These are phyloP conservation scores for Panonychus citri DNA, from an alignment of 1,140 invertebrate genomes.

Conservation along the genomic window DNA sequence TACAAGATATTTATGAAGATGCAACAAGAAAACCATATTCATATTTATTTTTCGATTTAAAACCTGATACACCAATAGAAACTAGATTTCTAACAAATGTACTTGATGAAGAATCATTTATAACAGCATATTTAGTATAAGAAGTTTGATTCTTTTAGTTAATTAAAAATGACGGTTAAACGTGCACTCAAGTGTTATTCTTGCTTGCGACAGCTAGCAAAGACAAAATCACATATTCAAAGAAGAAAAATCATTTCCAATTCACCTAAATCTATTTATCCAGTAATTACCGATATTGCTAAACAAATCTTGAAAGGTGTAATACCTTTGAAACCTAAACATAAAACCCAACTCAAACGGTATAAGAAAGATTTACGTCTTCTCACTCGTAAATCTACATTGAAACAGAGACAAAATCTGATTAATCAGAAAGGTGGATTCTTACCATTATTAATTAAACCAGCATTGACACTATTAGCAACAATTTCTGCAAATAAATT, in stretches of 20 bases:
- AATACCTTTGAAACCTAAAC: not conserved
- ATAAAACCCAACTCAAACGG: not conserved
- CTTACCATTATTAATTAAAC: not conserved
- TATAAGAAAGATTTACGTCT: not conserved
- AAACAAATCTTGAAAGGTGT: not conserved
- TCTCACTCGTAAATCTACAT: not conserved
- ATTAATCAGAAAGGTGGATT: not conserved
- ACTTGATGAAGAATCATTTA: too few relatives aligned
- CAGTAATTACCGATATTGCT: not conserved
- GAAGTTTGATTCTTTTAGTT: too few relatives aligned
- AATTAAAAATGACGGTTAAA: too few relatives aligned
- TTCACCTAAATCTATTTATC: not conserved
- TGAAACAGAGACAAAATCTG: not conserved
- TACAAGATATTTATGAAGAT: not conserved
- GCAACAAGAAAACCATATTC: not conserved
- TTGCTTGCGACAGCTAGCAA: too few relatives aligned
- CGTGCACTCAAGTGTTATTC: too few relatives aligned
- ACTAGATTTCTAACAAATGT: not conserved
- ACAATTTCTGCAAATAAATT: too few relatives aligned
- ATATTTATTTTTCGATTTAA: not conserved
- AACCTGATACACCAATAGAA: not conserved
- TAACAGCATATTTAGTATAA: too few relatives aligned
- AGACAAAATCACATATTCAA: too few relatives aligned
- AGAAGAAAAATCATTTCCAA: too few relatives aligned
- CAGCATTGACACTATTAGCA: too few relatives aligned